These are phyloP conservation scores for Danionella cerebrum DNA, from an alignment of 2,113 vertebrate species.

Conservation along the genomic window DNA sequence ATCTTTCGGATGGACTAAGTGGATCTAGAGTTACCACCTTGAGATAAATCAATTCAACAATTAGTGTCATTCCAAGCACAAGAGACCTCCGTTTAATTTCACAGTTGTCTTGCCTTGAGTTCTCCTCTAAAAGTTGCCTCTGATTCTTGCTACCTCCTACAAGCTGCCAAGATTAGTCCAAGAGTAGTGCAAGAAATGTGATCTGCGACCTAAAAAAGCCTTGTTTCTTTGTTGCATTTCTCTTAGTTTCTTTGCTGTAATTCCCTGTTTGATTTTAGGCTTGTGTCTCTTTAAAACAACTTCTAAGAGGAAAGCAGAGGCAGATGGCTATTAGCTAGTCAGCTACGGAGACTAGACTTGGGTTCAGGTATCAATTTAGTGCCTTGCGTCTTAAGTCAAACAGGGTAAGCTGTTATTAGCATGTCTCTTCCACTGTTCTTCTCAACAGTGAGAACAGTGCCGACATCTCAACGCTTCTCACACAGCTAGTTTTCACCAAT, in stretches of 20 bases:
- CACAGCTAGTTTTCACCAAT: conserved; percentile 12
- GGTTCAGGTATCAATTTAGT: conserved; percentile 30
- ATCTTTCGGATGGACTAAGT: conserved; percentile 22
- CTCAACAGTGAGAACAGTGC: background rate
- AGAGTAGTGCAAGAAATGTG: too few relatives aligned
- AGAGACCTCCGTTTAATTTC: conserved; percentile 23
- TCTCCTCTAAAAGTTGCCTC: background rate
- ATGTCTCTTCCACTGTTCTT: conserved; percentile 11
- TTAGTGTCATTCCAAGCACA: conserved; percentile 6
- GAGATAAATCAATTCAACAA: conserved; percentile 27
- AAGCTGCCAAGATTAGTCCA: too few relatives aligned
- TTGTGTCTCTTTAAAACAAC: background rate
- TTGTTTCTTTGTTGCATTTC: too few relatives aligned
- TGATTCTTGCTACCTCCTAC: too few relatives aligned
- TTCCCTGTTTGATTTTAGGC: too few relatives aligned
- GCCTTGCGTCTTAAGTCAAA: background rate
- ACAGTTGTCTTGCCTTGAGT: background rate
- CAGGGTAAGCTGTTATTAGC: conserved; percentile 28
- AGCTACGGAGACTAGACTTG: conserved; percentile 9
- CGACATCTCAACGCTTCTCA: conserved; percentile 30
- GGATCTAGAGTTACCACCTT: conserved; percentile 21
- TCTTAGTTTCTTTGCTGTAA: too few relatives aligned
- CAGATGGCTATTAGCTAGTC: conserved; percentile 23
- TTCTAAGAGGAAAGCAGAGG: conserved; percentile 12
- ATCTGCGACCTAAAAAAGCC: too few relatives aligned